A percentile compares a stretch with the other conserved stretches of the same genome.
Evolutionary conservation across 2,113 vertebrate genomes (phyloP).

Genomic region (Melanotaenia duboulayi): DNA sequence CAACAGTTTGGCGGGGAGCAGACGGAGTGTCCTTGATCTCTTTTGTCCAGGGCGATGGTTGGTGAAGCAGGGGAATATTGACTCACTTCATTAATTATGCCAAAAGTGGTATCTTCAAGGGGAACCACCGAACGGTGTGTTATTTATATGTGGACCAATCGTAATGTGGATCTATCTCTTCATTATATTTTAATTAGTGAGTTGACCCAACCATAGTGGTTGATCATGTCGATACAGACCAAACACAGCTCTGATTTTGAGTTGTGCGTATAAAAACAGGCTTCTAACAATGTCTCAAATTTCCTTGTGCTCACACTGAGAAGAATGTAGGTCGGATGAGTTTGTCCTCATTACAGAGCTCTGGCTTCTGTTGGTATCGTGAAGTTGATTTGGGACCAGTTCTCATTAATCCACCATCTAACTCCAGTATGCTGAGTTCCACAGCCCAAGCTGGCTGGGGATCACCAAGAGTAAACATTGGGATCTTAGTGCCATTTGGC

Average conservation of each 20-base stretch:
- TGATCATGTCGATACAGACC: slow-evolving; percentile 21
- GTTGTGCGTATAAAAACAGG: slow-evolving; percentile 7
- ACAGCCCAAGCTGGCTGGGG: slow-evolving; percentile 16
- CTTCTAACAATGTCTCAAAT: slow-evolving; percentile 33
- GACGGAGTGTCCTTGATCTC: slow-evolving; percentile 71
- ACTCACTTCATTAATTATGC: slow-evolving; percentile 77
- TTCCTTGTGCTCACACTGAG: slow-evolving; percentile 32
- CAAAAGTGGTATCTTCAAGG: slow-evolving; percentile 74
- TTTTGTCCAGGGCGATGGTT: slow-evolving; percentile 56
- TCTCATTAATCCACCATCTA: slow-evolving; percentile 58
- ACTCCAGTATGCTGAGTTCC: slow-evolving; percentile 23
- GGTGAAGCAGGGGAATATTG: slow-evolving; percentile 56
- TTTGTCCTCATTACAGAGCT: slow-evolving; percentile 69
- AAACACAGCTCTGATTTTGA: slow-evolving; percentile 26
- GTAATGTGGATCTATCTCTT: slow-evolving; percentile 40
- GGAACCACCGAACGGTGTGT: slow-evolving; percentile 58
- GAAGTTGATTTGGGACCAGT: slow-evolving; percentile 60
- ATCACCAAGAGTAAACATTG: slow-evolving; percentile 49
- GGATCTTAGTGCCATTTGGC: slow-evolving; percentile 26
- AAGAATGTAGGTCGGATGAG: slow-evolving; percentile 67
- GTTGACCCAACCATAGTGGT: slow-evolving; percentile 48
- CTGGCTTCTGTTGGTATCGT: slow-evolving; percentile 42
- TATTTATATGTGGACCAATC: slow-evolving; percentile 51
- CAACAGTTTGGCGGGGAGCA: slow-evolving; percentile 37
- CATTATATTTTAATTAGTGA: slow-evolving; percentile 55